Base-by-base conservation (phyloP, 2,888 invertebrate genomes). In the Colostygia pectinataria region DNA sequence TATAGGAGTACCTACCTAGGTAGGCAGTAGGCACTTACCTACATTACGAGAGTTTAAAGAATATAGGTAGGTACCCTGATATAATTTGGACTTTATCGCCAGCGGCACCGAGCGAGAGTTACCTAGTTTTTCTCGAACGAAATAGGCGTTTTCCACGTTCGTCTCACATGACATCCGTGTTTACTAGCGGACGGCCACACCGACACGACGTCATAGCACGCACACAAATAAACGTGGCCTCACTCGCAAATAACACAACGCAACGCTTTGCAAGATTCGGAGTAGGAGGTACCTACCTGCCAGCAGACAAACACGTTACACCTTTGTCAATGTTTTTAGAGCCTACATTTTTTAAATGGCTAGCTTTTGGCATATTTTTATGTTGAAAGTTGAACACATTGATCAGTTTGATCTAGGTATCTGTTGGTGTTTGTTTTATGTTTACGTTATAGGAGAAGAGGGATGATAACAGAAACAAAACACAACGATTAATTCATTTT, bases 201-300 rank as follows among this genome's bases (percentile, higher is more conserved):
- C 77, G 83, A 82, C 80, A 77, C 73, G 54, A 82, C 86, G 87
- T 83, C 86, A 85, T 71, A 56, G 63, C 66, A 74, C 78, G 61
- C 83, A 82, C 84, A 84, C 84, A 74, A 32, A 24, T 55, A 65
- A 54, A 60, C 40, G 68, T 72, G 85, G 84, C 84, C 87, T 85
- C 76, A 77, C 68, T 81, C 80, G 77, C 80, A 80, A 83, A 82
- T 82, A 81, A 74, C 73, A 58, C 51, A 41, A 49, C 57, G 47
- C 51, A 41, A 49, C 57, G 47, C 54, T 45, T 40, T 52, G 54
- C 47, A 42, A 48, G 43, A 55, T 50, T 42, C 48, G 28, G 44
- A 53, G 46, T 52, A 56, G 34, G 28, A 18, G 2, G 2, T 34
- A 48, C 24, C 10, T 31, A 43, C 12, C 23, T 25, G 34, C 28